Conservation (phyloP, 2,797 vertebrate genomes). For the Sibirionetta formosa region DNA sequence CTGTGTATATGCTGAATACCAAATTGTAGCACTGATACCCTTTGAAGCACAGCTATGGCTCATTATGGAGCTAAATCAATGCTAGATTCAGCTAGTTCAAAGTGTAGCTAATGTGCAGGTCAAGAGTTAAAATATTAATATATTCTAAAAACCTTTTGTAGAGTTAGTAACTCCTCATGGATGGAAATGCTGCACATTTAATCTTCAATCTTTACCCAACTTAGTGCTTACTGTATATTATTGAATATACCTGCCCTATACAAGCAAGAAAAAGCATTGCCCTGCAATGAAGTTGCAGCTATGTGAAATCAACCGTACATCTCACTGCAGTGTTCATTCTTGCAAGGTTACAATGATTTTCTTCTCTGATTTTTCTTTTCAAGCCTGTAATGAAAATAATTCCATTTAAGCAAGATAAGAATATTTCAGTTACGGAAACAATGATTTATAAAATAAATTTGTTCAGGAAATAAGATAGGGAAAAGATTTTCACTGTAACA, state of each 20-base stretch:
- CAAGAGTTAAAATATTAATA: background rate
- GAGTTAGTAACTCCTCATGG: background rate
- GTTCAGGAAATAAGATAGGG: background rate
- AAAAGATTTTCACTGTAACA: background rate
- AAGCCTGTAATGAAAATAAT: background rate
- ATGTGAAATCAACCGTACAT: background rate
- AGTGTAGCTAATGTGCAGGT: background rate
- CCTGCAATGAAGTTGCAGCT: background rate
- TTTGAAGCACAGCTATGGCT: background rate
- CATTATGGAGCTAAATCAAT: background rate
- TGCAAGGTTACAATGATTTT: background rate
- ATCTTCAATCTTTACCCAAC: background rate
- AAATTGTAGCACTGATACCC: background rate
- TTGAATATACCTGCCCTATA: background rate
- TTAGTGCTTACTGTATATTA: background rate
- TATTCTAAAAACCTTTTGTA: background rate
- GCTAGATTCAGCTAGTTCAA: accelerated
- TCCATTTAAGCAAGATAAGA: background rate
- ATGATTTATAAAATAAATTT: background rate
- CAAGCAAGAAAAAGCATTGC: background rate
- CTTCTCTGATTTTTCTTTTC: background rate
- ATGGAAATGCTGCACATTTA: background rate
- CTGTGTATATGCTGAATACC: background rate
- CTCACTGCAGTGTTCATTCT: background rate
- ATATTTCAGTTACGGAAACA: background rate